Evolutionary conservation across 1,140 invertebrate genomes (phyloP), one percentile per base, ranked within the genome.

Genomic region (Diachasmimorpha longicaudata): DNA sequence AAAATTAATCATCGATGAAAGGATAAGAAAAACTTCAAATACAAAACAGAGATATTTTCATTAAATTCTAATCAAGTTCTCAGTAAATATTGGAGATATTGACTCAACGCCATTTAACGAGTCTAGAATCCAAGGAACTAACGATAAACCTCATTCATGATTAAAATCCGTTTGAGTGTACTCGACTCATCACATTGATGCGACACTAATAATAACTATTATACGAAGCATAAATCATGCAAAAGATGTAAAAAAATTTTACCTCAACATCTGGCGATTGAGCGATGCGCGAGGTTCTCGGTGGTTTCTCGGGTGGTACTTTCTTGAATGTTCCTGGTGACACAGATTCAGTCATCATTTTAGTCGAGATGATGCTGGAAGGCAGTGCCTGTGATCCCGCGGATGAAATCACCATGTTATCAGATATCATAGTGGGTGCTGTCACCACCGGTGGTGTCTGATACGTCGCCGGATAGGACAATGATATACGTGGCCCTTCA

Each of bases 211-310:
- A 8, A 16, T 42, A 37, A 70, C 3, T 31, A 70, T 70, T 70
- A 70, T 44, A 42, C 36, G 13, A 19, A 19, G 14, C 3, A 52
- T 52, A 16, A 52, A 16, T 52, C 13, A 52, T 16, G 58, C 16
- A 23, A 63, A 25, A 63, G 11, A 13, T 10, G 31, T 14, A 63
- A 23, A 31, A 63, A 8, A 55, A 55, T 9, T 81, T 87, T 88
- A 89, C 88, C 88, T 89, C 88, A 6, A 83, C 79, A 67, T 89
- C 88, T 13, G 87, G 87, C 8, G 86, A 87, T 66, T 89, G 87
- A 70, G 87, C 81, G 78, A 87, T 88, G 52, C 88, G 83, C 0
- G 87, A 89, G 1, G 87, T 88, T 78, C 88, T 86, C n/a, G 88
- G 88, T 39, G 88, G 88, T 73, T 89, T 89, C 73, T 89, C 88